Evolutionary conservation across 2,888 invertebrate genomes (phyloP).

Genomic region (Andrena hattorfiana): DNA sequence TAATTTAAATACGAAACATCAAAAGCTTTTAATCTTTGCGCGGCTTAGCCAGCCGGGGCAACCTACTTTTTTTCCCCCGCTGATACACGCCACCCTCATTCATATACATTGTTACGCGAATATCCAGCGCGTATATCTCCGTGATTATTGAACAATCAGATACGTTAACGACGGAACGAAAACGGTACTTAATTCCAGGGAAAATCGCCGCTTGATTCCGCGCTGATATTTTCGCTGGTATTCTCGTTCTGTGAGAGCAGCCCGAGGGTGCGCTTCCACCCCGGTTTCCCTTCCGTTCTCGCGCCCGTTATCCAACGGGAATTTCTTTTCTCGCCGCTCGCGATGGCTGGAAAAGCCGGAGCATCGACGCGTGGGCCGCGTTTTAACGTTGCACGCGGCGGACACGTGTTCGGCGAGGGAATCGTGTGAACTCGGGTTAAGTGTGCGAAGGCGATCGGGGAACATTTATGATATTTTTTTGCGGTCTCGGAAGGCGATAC

Average conservation of each 20-base stretch:
- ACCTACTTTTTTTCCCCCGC: conserved; percentile 65
- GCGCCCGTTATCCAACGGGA: conserved; percentile 41
- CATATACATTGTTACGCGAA: conserved; percentile 69
- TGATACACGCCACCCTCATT: conserved; percentile 73
- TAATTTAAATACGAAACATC: conserved; percentile 75
- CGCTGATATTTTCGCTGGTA: conserved; percentile 19
- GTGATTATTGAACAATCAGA: conserved; percentile 72
- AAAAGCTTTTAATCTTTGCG: conserved; percentile 73
- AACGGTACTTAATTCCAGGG: conserved; percentile 45
- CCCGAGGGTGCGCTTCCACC: not conserved
- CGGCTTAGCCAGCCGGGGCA: conserved; percentile 61
- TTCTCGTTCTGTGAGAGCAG: not conserved
- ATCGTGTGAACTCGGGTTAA: conserved; percentile 44
- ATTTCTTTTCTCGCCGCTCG: conserved; percentile 36
- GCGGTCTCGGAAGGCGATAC: conserved; percentile 62
- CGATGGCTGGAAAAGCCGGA: conserved; percentile 7
- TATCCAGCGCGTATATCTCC: conserved; percentile 65
- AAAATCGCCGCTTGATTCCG: conserved; percentile 29
- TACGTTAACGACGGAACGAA: conserved; percentile 66
- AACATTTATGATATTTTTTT: conserved; percentile 68
- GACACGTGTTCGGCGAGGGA: conserved; percentile 31
- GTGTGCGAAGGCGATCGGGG: conserved; percentile 52
- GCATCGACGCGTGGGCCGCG: conserved; percentile 13
- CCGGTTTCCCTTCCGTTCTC: conserved; percentile 23
- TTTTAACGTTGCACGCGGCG: not conserved